phyloP scores from a whole-genome alignment of 2,888 invertebrate species.

The Ferrisia virgata region DNA sequence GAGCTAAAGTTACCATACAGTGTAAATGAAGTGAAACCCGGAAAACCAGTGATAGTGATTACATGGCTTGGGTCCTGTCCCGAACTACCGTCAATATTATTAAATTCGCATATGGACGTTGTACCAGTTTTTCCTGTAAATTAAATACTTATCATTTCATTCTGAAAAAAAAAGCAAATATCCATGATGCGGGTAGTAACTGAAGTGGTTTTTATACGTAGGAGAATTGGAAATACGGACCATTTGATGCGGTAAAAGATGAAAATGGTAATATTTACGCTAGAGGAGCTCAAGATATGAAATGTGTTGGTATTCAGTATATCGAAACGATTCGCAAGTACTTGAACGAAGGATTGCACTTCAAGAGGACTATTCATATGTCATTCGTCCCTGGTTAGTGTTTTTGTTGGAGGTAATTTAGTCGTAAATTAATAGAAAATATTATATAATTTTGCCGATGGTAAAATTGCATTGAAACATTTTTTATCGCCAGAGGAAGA shows the following conservation, averaged over 20 bases:
- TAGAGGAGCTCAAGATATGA: constrained; percentile 88
- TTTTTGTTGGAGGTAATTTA: not conserved
- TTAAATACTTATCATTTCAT: constrained; percentile 28
- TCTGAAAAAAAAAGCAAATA: not conserved
- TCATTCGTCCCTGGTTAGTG: constrained; percentile 68
- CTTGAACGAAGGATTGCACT: constrained; percentile 57
- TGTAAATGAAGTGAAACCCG: constrained; percentile 61
- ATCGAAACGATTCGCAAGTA: constrained; percentile 67
- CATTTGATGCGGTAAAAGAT: constrained; percentile 83
- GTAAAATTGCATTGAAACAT: not conserved
- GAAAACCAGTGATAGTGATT: constrained; percentile 77
- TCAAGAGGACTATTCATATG: constrained; percentile 66
- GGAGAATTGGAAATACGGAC: constrained; percentile 87
- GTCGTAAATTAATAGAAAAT: not conserved
- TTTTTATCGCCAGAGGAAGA: constrained; percentile 71
- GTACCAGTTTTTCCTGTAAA: constrained; percentile 88
- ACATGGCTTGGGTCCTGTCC: constrained; percentile 79
- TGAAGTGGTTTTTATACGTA: constrained; percentile 52
- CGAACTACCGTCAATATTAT: constrained; percentile 66
- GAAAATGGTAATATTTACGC: constrained; percentile 82
- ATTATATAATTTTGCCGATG: not conserved
- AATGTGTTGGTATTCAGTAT: constrained; percentile 72
- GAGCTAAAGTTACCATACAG: constrained; percentile 65
- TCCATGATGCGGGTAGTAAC: not conserved
- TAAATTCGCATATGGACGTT: constrained; percentile 96